These are phyloP conservation scores for Erpobdella octoculata DNA, from an alignment of 2,888 invertebrate species.

Conservation along the genomic window DNA sequence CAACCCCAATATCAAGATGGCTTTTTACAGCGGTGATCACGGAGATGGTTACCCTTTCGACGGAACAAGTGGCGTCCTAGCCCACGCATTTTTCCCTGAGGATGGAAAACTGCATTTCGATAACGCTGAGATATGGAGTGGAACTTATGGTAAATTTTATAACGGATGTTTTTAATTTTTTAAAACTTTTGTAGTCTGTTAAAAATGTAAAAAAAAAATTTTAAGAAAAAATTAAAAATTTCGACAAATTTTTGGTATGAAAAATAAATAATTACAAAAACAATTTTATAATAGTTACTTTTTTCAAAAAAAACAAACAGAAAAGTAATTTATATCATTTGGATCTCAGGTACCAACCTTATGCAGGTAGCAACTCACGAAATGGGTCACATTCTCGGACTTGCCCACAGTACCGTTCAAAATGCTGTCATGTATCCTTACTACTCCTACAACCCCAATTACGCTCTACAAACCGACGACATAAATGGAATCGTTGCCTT, in stretches of 20 bases:
- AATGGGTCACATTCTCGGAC: conserved; percentile 1
- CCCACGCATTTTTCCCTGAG: conserved; percentile 15
- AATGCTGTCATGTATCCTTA: conserved; percentile 9
- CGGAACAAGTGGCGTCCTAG: conserved; percentile 2
- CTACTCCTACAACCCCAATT: neutral
- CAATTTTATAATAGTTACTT: neutral
- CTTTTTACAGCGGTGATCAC: conserved; percentile 14
- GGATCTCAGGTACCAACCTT: neutral
- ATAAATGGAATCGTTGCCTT: conserved; percentile 42
- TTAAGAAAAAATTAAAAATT: too few species aligned
- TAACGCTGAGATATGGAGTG: neutral
- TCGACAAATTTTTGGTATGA: neutral
- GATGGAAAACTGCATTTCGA: conserved; percentile 15
- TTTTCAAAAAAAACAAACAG: neutral
- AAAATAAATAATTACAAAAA: neutral
- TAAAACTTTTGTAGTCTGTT: neutral
- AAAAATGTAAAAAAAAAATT: neutral
- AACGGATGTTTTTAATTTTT: neutral
- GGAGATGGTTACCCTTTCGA: conserved; percentile 16
- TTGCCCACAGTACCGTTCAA: neutral
- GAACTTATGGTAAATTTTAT: neutral
- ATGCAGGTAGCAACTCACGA: neutral
- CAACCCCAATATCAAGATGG: neutral
- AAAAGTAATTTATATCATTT: neutral
- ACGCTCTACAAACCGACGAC: conserved; percentile 32